A percentile compares a stretch with the other conserved stretches of the same genome.
These are phyloP conservation scores for Cloeon dipterum DNA, from an alignment of 2,888 invertebrate genomes.

Conservation along the genomic window DNA sequence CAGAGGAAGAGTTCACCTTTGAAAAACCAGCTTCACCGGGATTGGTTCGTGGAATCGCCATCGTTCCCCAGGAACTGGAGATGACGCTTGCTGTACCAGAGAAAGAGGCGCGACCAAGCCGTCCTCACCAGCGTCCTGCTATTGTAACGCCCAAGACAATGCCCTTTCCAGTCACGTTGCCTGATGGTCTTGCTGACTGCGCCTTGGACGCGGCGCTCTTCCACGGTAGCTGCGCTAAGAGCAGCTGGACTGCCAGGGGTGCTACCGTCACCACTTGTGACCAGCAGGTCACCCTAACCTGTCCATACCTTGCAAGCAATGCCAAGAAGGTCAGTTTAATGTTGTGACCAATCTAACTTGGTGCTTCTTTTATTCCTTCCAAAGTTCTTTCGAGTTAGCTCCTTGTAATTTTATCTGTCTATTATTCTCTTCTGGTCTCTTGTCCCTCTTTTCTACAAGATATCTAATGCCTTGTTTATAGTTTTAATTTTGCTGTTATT, in stretches of 20 bases:
- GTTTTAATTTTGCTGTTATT: too few species aligned
- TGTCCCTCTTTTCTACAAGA: too few species aligned
- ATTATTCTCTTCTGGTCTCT: too few species aligned
- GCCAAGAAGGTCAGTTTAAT: too few species aligned
- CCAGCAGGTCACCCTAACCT: background rate
- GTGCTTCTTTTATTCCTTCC: too few species aligned
- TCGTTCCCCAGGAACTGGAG: background rate
- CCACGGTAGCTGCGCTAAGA: background rate
- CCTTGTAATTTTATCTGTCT: too few species aligned
- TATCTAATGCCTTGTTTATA: too few species aligned
- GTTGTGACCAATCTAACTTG: too few species aligned
- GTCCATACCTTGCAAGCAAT: background rate
- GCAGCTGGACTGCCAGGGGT: background rate
- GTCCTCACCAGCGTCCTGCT: background rate
- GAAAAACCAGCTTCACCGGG: slow-evolving; percentile 2
- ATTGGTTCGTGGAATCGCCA: slow-evolving; percentile 6
- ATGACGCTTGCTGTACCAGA: background rate
- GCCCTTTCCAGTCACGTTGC: background rate
- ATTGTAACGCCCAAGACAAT: background rate
- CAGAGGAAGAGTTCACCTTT: slow-evolving; percentile 1
- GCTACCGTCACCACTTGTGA: background rate
- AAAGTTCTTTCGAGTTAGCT: too few species aligned
- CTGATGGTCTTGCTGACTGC: background rate
- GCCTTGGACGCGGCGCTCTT: background rate
- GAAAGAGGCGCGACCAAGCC: background rate